Percentiles rank a stretch among this genome's conserved stretches.
Evolutionary conservation across 2,113 vertebrate species (phyloP).

Genomic region (Pseudopodoces humilis): DNA sequence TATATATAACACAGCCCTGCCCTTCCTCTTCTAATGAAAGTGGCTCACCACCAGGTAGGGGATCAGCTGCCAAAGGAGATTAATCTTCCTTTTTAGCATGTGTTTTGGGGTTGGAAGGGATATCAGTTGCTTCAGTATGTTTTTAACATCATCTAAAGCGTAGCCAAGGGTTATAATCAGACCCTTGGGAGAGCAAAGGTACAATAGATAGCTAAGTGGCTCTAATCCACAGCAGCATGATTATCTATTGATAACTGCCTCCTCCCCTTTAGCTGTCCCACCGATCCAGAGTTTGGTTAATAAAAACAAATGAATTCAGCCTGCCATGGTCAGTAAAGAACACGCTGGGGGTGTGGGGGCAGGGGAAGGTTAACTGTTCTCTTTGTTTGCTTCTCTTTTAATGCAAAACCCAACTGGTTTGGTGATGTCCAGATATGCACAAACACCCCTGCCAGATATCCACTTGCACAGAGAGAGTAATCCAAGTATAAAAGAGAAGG

Average conservation of each 20-base stretch:
- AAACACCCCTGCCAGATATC: not conserved
- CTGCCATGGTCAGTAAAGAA: not conserved
- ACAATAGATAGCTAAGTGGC: slow-evolving; percentile 17
- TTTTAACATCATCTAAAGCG: slow-evolving; percentile 38
- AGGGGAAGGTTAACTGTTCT: not conserved
- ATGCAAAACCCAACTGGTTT: slow-evolving; percentile 25
- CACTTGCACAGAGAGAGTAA: slow-evolving; percentile 20
- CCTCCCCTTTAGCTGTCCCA: not conserved
- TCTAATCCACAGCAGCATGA: slow-evolving; percentile 16
- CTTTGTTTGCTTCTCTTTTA: slow-evolving; percentile 37
- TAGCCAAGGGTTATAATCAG: slow-evolving; percentile 33
- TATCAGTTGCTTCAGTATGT: slow-evolving; percentile 38
- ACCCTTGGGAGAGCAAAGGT: slow-evolving; percentile 36
- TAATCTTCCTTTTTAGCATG: slow-evolving; percentile 13
- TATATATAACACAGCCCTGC: slow-evolving; percentile 32
- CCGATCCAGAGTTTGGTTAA: not conserved
- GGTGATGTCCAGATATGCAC: slow-evolving; percentile 34
- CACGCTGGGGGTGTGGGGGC: not conserved
- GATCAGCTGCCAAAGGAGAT: slow-evolving; percentile 40
- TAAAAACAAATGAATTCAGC: slow-evolving; percentile 26
- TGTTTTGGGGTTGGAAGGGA: slow-evolving; percentile 37
- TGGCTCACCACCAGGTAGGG: not conserved
- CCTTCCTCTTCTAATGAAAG: slow-evolving; percentile 38
- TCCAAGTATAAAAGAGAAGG: slow-evolving; percentile 11
- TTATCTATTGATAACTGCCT: slow-evolving; percentile 48